A percentile compares a stretch with the other conserved stretches of the same genome.
phyloP scores from a whole-genome alignment of 1,140 invertebrate genomes.

The Frieseomelitta varia region DNA sequence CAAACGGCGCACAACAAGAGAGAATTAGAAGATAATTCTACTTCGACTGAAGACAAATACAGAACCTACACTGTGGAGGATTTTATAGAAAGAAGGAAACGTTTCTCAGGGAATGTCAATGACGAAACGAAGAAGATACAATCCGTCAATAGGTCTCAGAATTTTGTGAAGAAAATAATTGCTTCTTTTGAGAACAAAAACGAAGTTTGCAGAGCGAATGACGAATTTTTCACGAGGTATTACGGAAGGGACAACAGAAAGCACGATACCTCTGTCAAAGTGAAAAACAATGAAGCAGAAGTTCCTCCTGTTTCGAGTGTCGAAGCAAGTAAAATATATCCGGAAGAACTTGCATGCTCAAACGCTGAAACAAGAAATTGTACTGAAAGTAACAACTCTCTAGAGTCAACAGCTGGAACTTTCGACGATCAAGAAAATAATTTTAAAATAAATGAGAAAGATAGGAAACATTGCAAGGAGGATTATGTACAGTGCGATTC shows the following conservation, averaged over 20 bases:
- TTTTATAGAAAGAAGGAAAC: background rate
- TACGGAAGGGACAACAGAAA: background rate
- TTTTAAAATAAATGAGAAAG: background rate
- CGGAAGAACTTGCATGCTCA: background rate
- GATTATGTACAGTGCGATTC: too few species aligned
- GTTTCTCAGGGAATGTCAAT: background rate
- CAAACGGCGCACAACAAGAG: background rate
- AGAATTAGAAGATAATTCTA: background rate
- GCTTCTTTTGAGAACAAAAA: slow-evolving; percentile 51
- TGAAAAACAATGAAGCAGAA: background rate
- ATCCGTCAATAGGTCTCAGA: slow-evolving; percentile 21
- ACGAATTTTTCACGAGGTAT: slow-evolving; percentile 35
- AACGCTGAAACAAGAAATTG: background rate
- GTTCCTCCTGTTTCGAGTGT: too few species aligned
- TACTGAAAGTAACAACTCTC: background rate
- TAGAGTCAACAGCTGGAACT: too few species aligned
- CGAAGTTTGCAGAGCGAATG: slow-evolving; percentile 10
- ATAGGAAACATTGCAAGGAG: too few species aligned
- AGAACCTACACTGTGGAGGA: background rate
- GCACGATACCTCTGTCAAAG: too few species aligned
- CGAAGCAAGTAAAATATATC: too few species aligned
- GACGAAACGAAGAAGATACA: background rate
- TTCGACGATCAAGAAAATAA: background rate
- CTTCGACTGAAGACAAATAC: background rate
- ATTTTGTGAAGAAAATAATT: slow-evolving; percentile 53